Percentiles rank a stretch among this genome's conserved stretches.
Evolutionary conservation across 2,888 invertebrate species (phyloP).

Genomic region (Agonum fuliginosum): DNA sequence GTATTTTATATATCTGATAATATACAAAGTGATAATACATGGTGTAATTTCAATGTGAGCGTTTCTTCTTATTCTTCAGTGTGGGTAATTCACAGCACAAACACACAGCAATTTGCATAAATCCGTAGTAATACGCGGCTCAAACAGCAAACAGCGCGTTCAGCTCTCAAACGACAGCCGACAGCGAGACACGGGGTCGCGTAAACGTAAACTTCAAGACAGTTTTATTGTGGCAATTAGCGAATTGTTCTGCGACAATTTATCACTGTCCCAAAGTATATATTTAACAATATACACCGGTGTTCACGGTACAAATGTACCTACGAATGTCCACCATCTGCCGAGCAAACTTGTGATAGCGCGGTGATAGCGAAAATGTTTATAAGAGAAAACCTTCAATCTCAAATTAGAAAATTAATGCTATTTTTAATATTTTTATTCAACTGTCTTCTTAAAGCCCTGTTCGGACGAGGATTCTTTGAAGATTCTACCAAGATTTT

Average conservation of each 20-base stretch:
- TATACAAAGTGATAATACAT: no score
- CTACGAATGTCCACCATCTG: conserved; percentile 45
- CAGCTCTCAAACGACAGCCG: background rate
- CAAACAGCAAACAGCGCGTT: background rate
- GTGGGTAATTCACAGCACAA: conserved; percentile 2
- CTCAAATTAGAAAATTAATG: no score
- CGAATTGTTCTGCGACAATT: conserved; percentile 39
- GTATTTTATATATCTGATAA: no score
- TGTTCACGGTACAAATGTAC: no score
- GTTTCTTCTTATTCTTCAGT: background rate
- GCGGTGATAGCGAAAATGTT: background rate
- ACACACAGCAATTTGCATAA: conserved; percentile 36
- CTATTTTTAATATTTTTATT: no score
- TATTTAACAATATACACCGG: conserved; percentile 46
- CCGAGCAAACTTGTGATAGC: no score
- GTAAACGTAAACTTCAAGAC: conserved; percentile 10
- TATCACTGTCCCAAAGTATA: conserved; percentile 46
- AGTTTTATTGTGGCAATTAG: conserved; percentile 50
- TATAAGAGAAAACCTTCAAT: no score
- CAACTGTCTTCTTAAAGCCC: no score
- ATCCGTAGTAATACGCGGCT: conserved; percentile 33
- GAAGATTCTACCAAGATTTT: no score
- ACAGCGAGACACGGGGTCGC: background rate
- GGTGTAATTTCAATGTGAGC: background rate
- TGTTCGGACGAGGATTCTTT: no score